Base-by-base conservation (phyloP, 2,888 invertebrate species). In the Drosophila kuntzei region DNA sequence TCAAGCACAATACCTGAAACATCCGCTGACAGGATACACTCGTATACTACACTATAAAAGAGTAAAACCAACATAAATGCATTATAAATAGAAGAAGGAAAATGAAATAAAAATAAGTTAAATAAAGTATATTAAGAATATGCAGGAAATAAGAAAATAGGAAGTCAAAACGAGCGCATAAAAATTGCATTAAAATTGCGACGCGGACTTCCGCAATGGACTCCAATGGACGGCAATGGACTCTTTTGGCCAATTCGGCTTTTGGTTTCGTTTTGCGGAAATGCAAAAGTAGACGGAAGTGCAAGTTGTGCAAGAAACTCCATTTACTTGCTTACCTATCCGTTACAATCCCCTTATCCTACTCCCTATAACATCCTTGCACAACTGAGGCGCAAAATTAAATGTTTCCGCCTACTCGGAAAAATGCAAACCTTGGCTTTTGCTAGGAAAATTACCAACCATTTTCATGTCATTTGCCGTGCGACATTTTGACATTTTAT, bases 121-220 rank as follows among this genome's bases (percentile, higher is more conserved):
- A 54, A 58, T 55, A 54, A 46, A 41, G 39, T 58, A 49, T 61
- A 66, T 54, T 46, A 50, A 27, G 37, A 43, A 25, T 22, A 36
- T 41, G 68, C 27, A 37, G 41, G 27, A 64, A 50, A 71, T 53
- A 39, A 34, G 46, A 61, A 65, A 80, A 83, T 80, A 59, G 85
- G 76, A 87, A 84, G 71, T 73, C 62, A 67, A 79, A 74, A 75
- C 83, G 83, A 74, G 87, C 72, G 89, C 84, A 88, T 88, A 86
- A 86, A 86, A 89, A 89, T 88, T 86, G 86, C 89, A 86, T 86
- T 88, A 88, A 89, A 86, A 89, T 76, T 78, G 89, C 84, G 65
- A 72, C 79, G 76, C 89, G 86, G 86, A 86, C 83, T 86, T 86
- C 86, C 86, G 89, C 63, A 85, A 82, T 68, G 79, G 71, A 73